Base-by-base conservation (phyloP, 2,797 vertebrate genomes). In the Triplophysa bombifrons region DNA sequence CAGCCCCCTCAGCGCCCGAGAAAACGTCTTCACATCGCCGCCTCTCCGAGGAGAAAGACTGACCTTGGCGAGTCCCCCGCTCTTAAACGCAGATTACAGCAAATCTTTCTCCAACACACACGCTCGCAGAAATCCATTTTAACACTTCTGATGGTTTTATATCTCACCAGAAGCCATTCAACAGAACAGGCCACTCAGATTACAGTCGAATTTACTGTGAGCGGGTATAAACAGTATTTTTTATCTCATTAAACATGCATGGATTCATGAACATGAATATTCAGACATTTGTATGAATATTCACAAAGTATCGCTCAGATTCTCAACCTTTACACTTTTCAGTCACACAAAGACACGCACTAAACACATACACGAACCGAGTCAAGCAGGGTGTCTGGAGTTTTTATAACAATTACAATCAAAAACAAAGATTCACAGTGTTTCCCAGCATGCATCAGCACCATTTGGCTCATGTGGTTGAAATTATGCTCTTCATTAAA, bases 31-130 rank as follows among this genome's bases (percentile, higher is more conserved):
- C 61, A 79, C 84, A 78, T 85, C 83, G 87, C 85, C 76, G 84
- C 87, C 84, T 58, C 63, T 86, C 83, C 86, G 84, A 76, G 81
- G 85, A 80, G 73, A 84, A 88, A 88, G 80, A 81, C 87, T 92
- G 91, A 93, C 91, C 92, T 93, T 93, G 91, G 85, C 85, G 90
- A 85, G 88, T 88, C 86, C 84, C 46, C 84, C 68, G 64, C 88
- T 88, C 82, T 85, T 84, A 89, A 88, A 89, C 83, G 74, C 84
- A 88, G 92, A 93, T 93, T 93, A 93, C 79, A 88, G 86, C 82
- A 90, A 93, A 93, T 93, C 92, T 91, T 89, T 76, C 84, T 85
- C 85, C 89, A 90, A 89, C 90, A 91, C 89, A 92, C 88, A 79
- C 61, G 89, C 90, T 92, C 80, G n/a, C 56, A 91, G 89, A 91